A percentile compares a stretch with the other conserved stretches of the same genome.
phyloP scores from a whole-genome alignment of 2,113 vertebrate genomes.

The Echinops telfairi region DNA sequence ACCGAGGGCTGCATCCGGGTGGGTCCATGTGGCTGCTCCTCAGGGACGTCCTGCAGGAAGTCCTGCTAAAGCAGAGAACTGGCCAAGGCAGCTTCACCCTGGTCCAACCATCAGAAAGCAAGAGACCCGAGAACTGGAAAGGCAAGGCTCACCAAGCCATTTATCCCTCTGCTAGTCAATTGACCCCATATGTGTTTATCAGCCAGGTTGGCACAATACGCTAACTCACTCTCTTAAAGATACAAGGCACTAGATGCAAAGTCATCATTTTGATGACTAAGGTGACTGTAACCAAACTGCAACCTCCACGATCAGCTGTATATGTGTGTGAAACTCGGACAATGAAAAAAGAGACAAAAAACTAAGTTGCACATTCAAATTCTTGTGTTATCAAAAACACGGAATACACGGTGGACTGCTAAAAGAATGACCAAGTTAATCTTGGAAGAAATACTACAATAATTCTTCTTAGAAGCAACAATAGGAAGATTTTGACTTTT shows the following conservation, averaged over 20 bases:
- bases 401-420: background rate
- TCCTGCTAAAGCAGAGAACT: no score
- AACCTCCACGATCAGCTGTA: background rate
- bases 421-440: background rate
- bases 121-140: no score
- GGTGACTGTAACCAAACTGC: background rate
- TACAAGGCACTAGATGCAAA: background rate
- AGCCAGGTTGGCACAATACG: no score
- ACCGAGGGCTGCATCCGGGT: no score
- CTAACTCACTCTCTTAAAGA: no score
- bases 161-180: no score
- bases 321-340: background rate
- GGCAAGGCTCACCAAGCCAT: no score
- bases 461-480: background rate
- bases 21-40: no score
- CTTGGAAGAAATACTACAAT: background rate
- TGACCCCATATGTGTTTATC: no score
- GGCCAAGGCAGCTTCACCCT: no score
- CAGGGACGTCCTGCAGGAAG: no score
- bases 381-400: background rate
- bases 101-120: no score
- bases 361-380: background rate
- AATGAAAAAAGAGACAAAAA: background rate
- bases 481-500: background rate
- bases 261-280: background rate